A percentile compares a stretch with the other conserved stretches of the same genome.
Evolutionary conservation across 2,797 vertebrate genomes (phyloP).

Genomic region (Chelmon rostratus): DNA sequence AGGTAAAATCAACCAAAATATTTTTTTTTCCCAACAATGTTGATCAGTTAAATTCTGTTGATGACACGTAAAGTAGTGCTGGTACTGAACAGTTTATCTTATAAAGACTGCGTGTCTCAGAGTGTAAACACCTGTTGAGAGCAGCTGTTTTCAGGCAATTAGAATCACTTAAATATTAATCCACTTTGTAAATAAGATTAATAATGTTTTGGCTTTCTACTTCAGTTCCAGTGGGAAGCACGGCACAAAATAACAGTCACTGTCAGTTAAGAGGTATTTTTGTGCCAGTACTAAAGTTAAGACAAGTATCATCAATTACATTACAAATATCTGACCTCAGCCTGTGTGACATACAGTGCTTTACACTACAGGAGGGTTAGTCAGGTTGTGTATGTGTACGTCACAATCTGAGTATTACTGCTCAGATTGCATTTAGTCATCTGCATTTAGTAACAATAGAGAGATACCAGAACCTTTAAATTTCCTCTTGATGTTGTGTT

Average conservation of each 20-base stretch:
- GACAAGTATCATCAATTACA: background rate
- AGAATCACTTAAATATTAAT: background rate
- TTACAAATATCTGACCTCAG: background rate
- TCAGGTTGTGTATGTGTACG: background rate
- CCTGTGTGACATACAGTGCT: background rate
- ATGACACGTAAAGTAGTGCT: background rate
- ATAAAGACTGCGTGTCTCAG: background rate
- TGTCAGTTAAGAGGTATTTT: background rate
- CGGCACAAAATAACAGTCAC: background rate
- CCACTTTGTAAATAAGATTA: background rate
- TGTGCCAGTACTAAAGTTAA: background rate
- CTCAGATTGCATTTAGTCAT: background rate
- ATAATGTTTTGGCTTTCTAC: background rate
- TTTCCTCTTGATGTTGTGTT: background rate
- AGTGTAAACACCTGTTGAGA: background rate
- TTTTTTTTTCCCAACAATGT: background rate
- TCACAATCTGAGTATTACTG: too few species aligned
- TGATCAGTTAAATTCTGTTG: background rate
- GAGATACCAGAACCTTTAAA: background rate
- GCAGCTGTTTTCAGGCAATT: background rate
- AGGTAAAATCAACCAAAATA: background rate
- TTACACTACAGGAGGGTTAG: background rate
- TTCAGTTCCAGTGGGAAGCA: background rate
- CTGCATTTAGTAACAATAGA: background rate
- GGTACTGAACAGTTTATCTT: background rate